These are phyloP conservation scores for Pocillopora grandis DNA, from an alignment of 92 coral and sea anemone genomes.

Conservation along the genomic window DNA sequence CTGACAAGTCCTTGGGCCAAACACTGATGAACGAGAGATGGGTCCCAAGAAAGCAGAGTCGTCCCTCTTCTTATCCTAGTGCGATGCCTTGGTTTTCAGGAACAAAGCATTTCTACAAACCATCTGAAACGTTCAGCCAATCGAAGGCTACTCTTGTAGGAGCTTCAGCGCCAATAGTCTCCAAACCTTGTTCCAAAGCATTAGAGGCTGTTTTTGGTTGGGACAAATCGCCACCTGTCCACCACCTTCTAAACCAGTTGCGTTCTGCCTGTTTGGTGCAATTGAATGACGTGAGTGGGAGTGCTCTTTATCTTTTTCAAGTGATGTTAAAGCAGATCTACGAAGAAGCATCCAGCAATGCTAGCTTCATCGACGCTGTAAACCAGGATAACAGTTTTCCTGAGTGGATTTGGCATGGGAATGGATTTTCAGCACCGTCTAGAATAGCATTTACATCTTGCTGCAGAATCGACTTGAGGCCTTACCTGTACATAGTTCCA, in stretches of 20 bases:
- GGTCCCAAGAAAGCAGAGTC: constrained; percentile 55
- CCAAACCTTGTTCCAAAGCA: constrained; percentile 11
- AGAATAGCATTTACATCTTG: constrained; percentile 38
- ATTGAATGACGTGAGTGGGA: constrained; percentile 18
- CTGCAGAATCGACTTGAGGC: constrained; percentile 60
- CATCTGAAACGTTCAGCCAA: constrained; percentile 53
- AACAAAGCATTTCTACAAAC: constrained; percentile 44
- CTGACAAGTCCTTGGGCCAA: constrained; percentile 8
- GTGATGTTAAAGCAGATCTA: constrained; percentile 70
- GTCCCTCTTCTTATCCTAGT: constrained; percentile 65
- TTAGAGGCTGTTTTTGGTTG: constrained; percentile 66
- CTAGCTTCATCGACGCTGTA: not conserved
- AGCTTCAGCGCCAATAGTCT: constrained; percentile 68
- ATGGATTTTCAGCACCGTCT: constrained; percentile 71
- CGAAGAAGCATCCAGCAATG: constrained; percentile 45
- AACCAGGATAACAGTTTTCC: constrained; percentile 27
- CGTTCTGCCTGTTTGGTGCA: constrained; percentile 37
- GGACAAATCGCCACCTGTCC: constrained; percentile 50
- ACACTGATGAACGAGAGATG: constrained; percentile 43
- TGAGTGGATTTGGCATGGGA: constrained; percentile 88
- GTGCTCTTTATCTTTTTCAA: constrained; percentile 43
- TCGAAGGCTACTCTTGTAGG: constrained; percentile 64
- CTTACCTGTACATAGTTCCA: constrained; percentile 67
- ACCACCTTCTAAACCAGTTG: constrained; percentile 55
- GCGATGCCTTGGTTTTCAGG: constrained; percentile 72